Base-by-base conservation (phyloP, 2,888 invertebrate genomes). In the Ceraclea dissimilis region DNA sequence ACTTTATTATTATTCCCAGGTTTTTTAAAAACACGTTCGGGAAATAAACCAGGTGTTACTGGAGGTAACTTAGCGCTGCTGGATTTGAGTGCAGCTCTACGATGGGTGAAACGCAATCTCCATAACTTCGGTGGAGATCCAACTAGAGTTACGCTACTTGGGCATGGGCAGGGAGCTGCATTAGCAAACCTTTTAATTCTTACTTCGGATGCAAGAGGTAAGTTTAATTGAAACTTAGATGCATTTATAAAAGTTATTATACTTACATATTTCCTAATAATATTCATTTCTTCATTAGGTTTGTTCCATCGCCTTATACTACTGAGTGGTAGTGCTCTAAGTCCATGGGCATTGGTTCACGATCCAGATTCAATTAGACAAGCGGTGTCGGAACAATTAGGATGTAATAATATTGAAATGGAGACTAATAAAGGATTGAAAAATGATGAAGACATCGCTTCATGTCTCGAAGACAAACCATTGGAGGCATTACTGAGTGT, bases 111-210 rank as follows among this genome's bases (percentile, higher is more conserved):
- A 63, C 82, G 82, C 65, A 92, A 93, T 72, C 84, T 93, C 48
- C 88, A 81, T 0, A 85, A 88, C 2, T 94, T 95, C 71, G 92
- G 92, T 13, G 95, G 94, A 0, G 93, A 94, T 74, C 85, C 89
- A 1, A 74, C 79, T 48, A 78, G 89, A 52, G 83, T 94, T 60
- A 93, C 93, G 21, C 73, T 94, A 43, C 80, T 89, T 62, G 94
- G 91, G 1, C 93, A 93, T 74, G 89, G 88, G 52, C 87, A 88
- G 2, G 94, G 93, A 1, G 93, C 93, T 0, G 89, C 91, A 1
- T 77, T 93, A 33, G 90, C 85, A 62, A 91, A 91, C 70, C 80
- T 92, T 44, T 79, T 94, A 55, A 84, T 93, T 67, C 83, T 93
- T 66, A 84, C 91, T 52, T 88, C 91, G 0, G 83, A 85, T 31